These are phyloP conservation scores for Monoplex corrugatus DNA, from an alignment of 2,888 invertebrate genomes.

Conservation along the genomic window DNA sequence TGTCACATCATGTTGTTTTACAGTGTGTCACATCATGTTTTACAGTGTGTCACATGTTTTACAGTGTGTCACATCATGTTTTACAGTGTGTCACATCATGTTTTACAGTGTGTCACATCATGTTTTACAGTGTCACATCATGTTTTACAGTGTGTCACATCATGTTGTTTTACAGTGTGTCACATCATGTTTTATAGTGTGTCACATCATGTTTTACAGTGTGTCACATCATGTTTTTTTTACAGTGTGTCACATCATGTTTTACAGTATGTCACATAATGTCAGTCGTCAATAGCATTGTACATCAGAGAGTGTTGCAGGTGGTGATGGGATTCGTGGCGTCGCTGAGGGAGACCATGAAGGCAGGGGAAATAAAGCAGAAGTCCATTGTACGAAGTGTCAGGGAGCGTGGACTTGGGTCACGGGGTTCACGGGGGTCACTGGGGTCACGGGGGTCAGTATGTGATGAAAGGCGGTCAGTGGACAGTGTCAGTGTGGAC, in stretches of 20 bases:
- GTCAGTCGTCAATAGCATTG: too few species aligned
- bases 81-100: background rate
- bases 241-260: background rate
- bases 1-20: background rate
- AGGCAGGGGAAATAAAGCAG: conserved; percentile 11
- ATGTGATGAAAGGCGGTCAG: background rate
- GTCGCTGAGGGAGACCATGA: conserved; percentile 62
- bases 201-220: background rate
- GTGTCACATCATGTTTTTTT: background rate
- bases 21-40: background rate
- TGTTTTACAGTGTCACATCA: background rate
- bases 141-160: background rate
- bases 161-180: background rate
- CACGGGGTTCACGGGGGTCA: too few species aligned
- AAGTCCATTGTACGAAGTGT: conserved; percentile 3
- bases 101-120: background rate
- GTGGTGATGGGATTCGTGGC: conserved; percentile 64
- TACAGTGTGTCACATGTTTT: background rate
- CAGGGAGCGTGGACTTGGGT: conserved; percentile 37
- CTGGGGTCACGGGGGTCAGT: background rate
- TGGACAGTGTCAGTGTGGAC: background rate
- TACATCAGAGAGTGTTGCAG: conserved; percentile 55
- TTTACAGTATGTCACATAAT: background rate
- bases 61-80: background rate
- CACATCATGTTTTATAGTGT: background rate